Evolutionary conservation across 2,888 invertebrate species (phyloP).

Genomic region (Xanthia togata): DNA sequence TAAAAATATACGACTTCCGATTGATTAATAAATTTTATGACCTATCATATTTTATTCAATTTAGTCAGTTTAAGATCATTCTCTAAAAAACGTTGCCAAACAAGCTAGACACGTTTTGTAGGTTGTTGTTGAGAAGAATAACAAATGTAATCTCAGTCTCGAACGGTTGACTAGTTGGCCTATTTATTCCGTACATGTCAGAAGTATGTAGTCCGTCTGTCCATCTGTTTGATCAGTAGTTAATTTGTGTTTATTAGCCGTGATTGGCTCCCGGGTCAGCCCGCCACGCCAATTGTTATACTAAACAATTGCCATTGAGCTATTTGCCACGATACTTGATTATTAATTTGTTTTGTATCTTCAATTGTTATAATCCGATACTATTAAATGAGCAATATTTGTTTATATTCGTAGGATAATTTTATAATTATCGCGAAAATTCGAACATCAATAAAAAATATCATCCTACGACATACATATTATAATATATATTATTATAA

Average conservation of each 20-base stretch:
- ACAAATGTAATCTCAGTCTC: slow-evolving; percentile 45
- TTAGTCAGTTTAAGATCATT: slow-evolving; percentile 7
- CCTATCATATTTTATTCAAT: slow-evolving; percentile 46
- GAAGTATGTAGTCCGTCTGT: slow-evolving; percentile 74
- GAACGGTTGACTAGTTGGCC: slow-evolving; percentile 61
- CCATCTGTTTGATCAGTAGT: slow-evolving; percentile 76
- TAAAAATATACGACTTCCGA: slow-evolving; percentile 49
- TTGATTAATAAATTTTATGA: slow-evolving; percentile 38
- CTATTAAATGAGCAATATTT: too few relatives aligned
- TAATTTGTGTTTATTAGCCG: slow-evolving; percentile 87
- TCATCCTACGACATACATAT: too few relatives aligned
- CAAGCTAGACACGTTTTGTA: slow-evolving; percentile 40
- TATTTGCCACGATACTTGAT: slow-evolving; percentile 72
- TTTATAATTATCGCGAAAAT: too few relatives aligned
- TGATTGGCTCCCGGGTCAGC: slow-evolving; percentile 87
- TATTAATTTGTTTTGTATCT: slow-evolving; percentile 66
- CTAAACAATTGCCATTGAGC: slow-evolving; percentile 77
- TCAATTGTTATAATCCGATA: not conserved
- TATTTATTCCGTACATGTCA: slow-evolving; percentile 56
- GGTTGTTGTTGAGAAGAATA: slow-evolving; percentile 39
- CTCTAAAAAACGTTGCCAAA: slow-evolving; percentile 25
- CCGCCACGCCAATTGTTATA: slow-evolving; percentile 73
- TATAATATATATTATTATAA: too few relatives aligned
- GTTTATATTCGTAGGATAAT: too few relatives aligned
- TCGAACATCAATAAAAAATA: too few relatives aligned